Base-by-base conservation (phyloP, 2,797 vertebrate species). In the Loriculus beryllinus region DNA sequence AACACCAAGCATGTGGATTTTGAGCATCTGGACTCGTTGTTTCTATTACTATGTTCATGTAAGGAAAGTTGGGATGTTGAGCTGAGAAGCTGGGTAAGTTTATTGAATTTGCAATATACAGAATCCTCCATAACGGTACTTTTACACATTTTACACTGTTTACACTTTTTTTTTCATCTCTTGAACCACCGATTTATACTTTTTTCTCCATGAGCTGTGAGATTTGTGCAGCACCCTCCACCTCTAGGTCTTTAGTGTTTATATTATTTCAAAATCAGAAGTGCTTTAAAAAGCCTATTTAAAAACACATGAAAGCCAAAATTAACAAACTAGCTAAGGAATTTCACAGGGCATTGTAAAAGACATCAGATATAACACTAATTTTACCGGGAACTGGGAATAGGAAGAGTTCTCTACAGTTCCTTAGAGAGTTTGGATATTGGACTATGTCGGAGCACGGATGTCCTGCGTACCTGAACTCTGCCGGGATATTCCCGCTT, bases 321-420 rank as follows among this genome's bases (percentile, higher is more conserved):
- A 22, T 7, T 0, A 68, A 51, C 19, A 19, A 22, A 18, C 12
- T 9, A 17, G 7, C 35, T 15, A 2, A 29, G 35, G 35, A 6
- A 3, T 16, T 76, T 77, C 39, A 25, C 14, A 26, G 51, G 23
- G 17, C 14, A 5, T 4, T 10, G 39, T 19, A 33, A 40, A 79
- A 69, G 18, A 21, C 35, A 22, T 0, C 2, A n/a, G 29, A 31
- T 9, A 4, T 1, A 13, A 10, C 9, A 60, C 15, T 23, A 2
- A 35, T 29, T 57, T 51, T 47, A n/a, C 28, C 15, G 54, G n/a
- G 51, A 75, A 16, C 14, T 23, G 47, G 17, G 15, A n/a, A 39
- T 8, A 33, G 35, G 40, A 72, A 12, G 59, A n/a, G 10, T 6
- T 67, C 13, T 10, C 14, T 9, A 3, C 23, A 7, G 31, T 10